Conservation (phyloP, 1,140 invertebrate genomes). For the Neodiprion virginianus region DNA sequence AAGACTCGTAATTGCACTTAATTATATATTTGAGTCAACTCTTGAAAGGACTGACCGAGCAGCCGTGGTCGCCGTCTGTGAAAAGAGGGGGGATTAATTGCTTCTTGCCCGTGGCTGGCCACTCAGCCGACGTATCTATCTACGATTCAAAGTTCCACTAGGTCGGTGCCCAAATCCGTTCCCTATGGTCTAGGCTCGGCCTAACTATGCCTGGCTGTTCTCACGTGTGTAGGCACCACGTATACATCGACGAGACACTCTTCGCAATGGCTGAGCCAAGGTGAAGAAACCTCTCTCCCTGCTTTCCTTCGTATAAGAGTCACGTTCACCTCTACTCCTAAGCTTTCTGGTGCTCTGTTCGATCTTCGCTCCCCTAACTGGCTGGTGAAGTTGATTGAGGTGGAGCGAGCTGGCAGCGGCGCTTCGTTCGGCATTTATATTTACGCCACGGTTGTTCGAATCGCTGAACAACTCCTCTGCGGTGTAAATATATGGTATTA, state of each 20-base stretch:
- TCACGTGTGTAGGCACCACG: too few species aligned
- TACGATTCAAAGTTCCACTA: not conserved
- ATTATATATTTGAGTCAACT: constrained; percentile 8
- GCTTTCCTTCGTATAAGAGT: not conserved
- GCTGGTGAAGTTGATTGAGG: not conserved
- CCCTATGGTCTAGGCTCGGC: not conserved
- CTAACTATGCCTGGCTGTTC: too few species aligned
- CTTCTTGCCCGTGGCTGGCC: not conserved
- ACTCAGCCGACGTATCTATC: not conserved
- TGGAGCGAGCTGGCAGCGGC: not conserved
- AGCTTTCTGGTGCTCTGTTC: not conserved
- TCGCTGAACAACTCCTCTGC: not conserved
- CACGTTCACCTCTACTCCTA: not conserved
- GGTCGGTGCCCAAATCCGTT: not conserved
- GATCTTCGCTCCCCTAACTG: constrained; percentile 4
- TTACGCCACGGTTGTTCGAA: not conserved
- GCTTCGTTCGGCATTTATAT: not conserved
- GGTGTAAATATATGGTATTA: not conserved
- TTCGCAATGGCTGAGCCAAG: not conserved
- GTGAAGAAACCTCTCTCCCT: not conserved
- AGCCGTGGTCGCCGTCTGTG: not conserved
- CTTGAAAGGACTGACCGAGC: not conserved
- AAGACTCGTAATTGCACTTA: constrained; percentile 1
- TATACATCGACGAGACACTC: not conserved
- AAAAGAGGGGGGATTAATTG: not conserved